Evolutionary conservation across 37 sponge, comb jelly and placozoan species (phyloP), one percentile per base, ranked within the genome.

Genomic region (Aphrocallistes beatrix): DNA sequence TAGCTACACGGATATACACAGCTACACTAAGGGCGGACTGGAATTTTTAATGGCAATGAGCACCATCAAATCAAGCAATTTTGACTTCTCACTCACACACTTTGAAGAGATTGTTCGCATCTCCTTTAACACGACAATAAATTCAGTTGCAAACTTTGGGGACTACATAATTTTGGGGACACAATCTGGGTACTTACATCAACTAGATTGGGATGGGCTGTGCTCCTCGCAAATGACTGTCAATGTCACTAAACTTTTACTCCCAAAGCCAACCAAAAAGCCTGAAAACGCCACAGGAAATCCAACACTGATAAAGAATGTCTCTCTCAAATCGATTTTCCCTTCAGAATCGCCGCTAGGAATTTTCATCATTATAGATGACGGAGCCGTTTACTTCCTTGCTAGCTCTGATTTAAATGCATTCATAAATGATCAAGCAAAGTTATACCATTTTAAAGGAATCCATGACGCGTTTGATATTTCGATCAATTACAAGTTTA

Each of bases 71-170:
- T 60, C 75, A 6, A 60, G n/a, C 34, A 32, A 19, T 3, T 60
- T 21, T 60, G 75, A 60, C n/a, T 60, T 60, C 21, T 60, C 75
- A 32, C 21, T 60, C 10, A 60, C 75, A 30, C 75, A 60, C 21
- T 60, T 60, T 60, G 75, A 60, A 60, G 75, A 60, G 75, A 19
- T 60, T 28, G 75, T 60, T 13, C 75, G 75, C n/a, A 60, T 60
- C 8, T 60, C 75, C n/a, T 60, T 60, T 28, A 60, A 60, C 34
- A 60, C 75, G n/a, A 60, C n/a, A 21, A 60, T 60, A 32, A 60
- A 28, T 28, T 60, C 75, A 28, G 34, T 60, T 32, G 75, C 75
- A 13, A 60, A 21, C 8, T 60, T 60, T 13, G 75, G 75, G 3
- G 75, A 60, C n/a, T 60, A 19, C n/a, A 60, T 60, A 32, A 60